A percentile compares a stretch with the other conserved stretches of the same genome.
Evolutionary conservation across 2,797 vertebrate genomes (phyloP).

Genomic region (Gallinago nigripennis): DNA sequence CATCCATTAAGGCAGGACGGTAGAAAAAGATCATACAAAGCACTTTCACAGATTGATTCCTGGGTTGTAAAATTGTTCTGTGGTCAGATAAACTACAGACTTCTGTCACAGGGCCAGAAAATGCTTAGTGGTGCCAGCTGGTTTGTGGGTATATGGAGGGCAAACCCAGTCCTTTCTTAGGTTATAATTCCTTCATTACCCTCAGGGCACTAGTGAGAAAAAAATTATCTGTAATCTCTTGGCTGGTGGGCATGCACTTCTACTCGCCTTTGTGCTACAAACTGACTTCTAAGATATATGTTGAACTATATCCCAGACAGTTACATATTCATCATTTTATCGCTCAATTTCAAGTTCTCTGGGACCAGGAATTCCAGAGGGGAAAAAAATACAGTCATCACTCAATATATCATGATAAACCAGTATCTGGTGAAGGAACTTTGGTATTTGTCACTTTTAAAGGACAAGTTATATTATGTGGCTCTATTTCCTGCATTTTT

Average conservation of each 20-base stretch:
- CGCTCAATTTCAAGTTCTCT: neutral
- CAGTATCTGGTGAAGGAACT: neutral
- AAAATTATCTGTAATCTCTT: neutral
- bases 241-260: neutral
- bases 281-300: neutral
- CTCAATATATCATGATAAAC: neutral
- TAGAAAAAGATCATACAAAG: neutral
- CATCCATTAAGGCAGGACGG: neutral
- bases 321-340: neutral
- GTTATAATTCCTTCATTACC: neutral
- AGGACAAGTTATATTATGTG: neutral
- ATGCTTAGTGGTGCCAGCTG: neutral
- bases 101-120: neutral
- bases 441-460: neutral
- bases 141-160: neutral
- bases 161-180: neutral
- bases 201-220: neutral
- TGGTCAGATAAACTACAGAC: neutral
- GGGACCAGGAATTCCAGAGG: neutral
- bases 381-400: neutral
- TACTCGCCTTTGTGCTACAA: neutral
- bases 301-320: neutral
- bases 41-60: slow-evolving; percentile 17
- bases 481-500: neutral
- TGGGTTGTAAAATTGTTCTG: slow-evolving; percentile 14